Evolutionary conservation across 2,797 vertebrate species (phyloP).

Genomic region (Labeo calbasu): DNA sequence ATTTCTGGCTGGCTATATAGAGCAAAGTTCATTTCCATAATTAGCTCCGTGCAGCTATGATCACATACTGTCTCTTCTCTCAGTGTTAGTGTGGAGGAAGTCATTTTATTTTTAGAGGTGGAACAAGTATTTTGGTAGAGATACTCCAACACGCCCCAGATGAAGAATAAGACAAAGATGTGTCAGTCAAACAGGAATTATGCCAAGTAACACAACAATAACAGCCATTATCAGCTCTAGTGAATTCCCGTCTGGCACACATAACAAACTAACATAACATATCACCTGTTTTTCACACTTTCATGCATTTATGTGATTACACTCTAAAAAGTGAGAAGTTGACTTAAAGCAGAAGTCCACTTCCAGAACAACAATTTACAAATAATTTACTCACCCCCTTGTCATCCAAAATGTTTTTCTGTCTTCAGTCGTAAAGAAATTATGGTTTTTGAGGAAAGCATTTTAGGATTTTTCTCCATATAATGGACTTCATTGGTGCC

Average conservation of each 20-base stretch:
- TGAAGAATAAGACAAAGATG: neutral
- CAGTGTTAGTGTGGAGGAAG: neutral
- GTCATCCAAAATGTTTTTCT: too few relatives aligned
- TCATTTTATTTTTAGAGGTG: constrained; percentile 45
- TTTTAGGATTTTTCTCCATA: too few relatives aligned
- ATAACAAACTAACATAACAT: neutral
- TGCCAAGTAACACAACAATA: constrained; percentile 30
- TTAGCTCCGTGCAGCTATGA: neutral
- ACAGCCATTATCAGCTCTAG: neutral
- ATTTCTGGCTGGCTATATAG: neutral
- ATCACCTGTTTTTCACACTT: neutral
- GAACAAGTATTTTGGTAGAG: constrained; percentile 26
- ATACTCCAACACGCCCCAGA: constrained; percentile 4
- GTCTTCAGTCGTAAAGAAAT: too few relatives aligned
- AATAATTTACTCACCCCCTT: too few relatives aligned
- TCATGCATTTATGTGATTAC: too few relatives aligned
- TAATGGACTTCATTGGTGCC: too few relatives aligned
- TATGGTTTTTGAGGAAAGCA: too few relatives aligned
- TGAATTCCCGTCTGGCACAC: neutral
- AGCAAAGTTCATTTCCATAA: constrained; percentile 14
- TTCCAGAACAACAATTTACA: too few relatives aligned
- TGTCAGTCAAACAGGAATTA: neutral
- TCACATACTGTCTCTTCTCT: neutral
- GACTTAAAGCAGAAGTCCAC: too few relatives aligned
- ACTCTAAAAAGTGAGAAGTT: too few relatives aligned